Base-by-base conservation (phyloP, 2,113 vertebrate genomes). In the Albula goreensis region DNA sequence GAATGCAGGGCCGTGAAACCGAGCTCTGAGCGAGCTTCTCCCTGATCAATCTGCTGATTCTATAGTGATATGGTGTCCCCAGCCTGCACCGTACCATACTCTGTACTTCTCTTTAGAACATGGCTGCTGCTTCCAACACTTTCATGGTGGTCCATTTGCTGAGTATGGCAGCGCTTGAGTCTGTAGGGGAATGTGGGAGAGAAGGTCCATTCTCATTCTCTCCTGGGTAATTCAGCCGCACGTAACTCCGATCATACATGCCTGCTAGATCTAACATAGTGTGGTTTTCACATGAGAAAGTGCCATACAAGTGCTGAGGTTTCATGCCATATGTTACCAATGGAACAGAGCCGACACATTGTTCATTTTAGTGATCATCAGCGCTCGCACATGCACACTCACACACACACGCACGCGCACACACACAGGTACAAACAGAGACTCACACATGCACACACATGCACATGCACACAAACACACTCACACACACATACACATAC, bases 131-230 rank as follows among this genome's bases (percentile, higher is more conserved):
- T 70, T 82, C 60, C 85, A 82, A 66, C 60, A 52, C 52, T 86
- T 86, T 31, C 79, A 48, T 70, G 49, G 48, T 13, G 22, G 22
- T n/a, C 84, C 80, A 80, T 63, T n/a, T 78, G 48, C 56, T 85
- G 50, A 80, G 41, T 50, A 41, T 60, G 11, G 13, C 8, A 63
- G 22, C 56, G 48, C 83, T 52, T 22, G 22, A 74, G 70, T 74
- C 70, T 74, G 66, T 17, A 13, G 50, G 63, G 83, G 83, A 25
- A 4, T 4, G 50, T 12, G 13, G 9, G 60, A 63, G 49, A 13
- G 48, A 15, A 9, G 31, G 63, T 15, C 8, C 48, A 22, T 50
- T 7, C 31, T 50, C 74, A 2, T 12, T 19, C 2, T 50, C 49
- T 48, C 48, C 31, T 50, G 15, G 78, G 31, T 15, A 25, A 22